Conservation (phyloP, 1,140 invertebrate species). For the Pseudomyrmex sp. region DNA sequence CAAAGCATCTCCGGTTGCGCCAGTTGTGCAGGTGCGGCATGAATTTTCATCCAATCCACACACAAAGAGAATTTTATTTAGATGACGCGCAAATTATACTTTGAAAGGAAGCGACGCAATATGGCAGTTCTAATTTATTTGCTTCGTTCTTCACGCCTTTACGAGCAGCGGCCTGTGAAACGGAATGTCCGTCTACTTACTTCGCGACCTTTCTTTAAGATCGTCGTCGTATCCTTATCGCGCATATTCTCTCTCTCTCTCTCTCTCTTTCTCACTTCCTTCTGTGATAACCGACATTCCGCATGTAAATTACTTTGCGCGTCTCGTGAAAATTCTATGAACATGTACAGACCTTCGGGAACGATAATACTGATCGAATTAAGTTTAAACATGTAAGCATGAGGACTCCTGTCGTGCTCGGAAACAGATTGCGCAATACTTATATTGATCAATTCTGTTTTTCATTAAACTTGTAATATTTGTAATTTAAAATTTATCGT, state of each 20-base stretch:
- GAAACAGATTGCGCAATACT: neutral
- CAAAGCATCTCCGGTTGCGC: neutral
- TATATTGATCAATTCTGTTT: neutral
- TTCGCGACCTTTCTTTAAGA: conserved; percentile 11
- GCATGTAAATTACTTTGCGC: conserved; percentile 63
- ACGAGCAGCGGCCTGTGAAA: neutral
- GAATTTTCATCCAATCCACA: conserved; percentile 20
- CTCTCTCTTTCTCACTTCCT: neutral
- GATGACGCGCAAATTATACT: conserved; percentile 71
- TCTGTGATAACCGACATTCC: conserved; percentile 35
- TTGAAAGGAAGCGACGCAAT: conserved; percentile 66
- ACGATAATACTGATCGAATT: conserved; percentile 44
- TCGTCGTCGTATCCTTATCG: conserved; percentile 1
- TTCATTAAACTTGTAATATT: neutral
- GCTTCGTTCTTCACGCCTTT: conserved; percentile 38
- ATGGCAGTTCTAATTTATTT: conserved; percentile 70
- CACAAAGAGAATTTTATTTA: conserved; percentile 35
- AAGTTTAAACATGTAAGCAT: conserved; percentile 43
- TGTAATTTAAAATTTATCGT: no score
- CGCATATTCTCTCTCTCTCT: conserved; percentile 20
- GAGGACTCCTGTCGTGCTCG: neutral
- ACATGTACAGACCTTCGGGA: conserved; percentile 39
- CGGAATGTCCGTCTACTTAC: conserved; percentile 41
- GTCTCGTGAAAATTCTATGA: conserved; percentile 63
- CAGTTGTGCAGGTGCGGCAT: conserved; percentile 13